phyloP scores from a whole-genome alignment of 2,888 invertebrate species.

The Antheraea yamamai region DNA sequence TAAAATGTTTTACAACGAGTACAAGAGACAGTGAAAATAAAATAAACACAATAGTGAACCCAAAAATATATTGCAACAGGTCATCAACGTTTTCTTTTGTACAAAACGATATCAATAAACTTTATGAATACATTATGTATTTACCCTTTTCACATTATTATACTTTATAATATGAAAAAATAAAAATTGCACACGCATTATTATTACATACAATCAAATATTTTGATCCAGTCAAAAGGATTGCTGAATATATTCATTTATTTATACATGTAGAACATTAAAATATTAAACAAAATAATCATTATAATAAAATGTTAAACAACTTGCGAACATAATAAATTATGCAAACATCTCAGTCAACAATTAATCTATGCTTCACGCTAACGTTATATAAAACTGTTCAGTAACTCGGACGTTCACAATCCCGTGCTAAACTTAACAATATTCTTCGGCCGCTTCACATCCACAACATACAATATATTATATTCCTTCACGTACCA shows the following conservation, averaged over 20 bases:
- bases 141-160: constrained; percentile 42
- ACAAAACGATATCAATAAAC: constrained; percentile 57
- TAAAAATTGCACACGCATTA: constrained; percentile 69
- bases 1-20: neutral
- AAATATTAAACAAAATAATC: constrained; percentile 54
- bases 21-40: constrained; percentile 9
- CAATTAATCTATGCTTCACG: constrained; percentile 35
- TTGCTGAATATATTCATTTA: constrained; percentile 42
- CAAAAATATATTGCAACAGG: constrained; percentile 36
- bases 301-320: constrained; percentile 53
- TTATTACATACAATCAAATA: constrained; percentile 57
- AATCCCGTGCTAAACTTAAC: constrained; percentile 32
- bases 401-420: constrained; percentile 29
- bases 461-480: neutral
- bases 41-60: constrained; percentile 29
- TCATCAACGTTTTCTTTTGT: constrained; percentile 53
- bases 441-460: neutral
- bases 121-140: constrained; percentile 60
- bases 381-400: constrained; percentile 16
- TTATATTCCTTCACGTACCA: neutral
- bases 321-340: constrained; percentile 65
- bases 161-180: constrained; percentile 49
- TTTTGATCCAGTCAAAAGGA: constrained; percentile 79
- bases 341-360: constrained; percentile 72
- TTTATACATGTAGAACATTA: constrained; percentile 32